These are phyloP conservation scores for Colletes latitarsis DNA, from an alignment of 1,140 invertebrate genomes.

Conservation along the genomic window DNA sequence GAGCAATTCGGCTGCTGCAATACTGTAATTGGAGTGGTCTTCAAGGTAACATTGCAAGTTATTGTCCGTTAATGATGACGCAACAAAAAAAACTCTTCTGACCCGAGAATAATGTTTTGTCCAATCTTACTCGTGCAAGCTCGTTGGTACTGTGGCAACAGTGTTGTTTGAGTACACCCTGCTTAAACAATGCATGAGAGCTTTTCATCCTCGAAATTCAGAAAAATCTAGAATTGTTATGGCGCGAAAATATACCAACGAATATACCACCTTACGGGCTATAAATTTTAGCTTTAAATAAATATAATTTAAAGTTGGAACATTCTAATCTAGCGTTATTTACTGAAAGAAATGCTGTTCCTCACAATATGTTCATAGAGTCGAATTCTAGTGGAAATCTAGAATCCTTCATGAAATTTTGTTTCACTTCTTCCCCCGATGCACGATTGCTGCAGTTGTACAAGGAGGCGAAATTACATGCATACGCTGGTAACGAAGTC, in stretches of 20 bases:
- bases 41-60: conserved; percentile 17
- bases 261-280: no score
- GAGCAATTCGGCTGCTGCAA: conserved; percentile 30
- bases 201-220: background rate
- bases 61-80: conserved; percentile 25
- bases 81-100: conserved; percentile 17
- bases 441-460: background rate
- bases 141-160: background rate
- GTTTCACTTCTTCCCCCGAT: conserved; percentile 2
- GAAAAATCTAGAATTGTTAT: background rate
- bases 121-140: background rate
- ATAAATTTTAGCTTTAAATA: no score
- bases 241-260: background rate
- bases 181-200: background rate
- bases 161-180: background rate
- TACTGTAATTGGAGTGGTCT: conserved; percentile 44
- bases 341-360: background rate
- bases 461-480: conserved; percentile 8
- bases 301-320: no score
- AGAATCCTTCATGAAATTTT: background rate
- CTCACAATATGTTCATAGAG: background rate
- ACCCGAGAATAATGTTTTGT: conserved; percentile 17
- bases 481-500: conserved; percentile 7
- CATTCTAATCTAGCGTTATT: background rate
- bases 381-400: background rate